Conservation (phyloP, 2,797 vertebrate species). For the Cetoscarus ocellatus region DNA sequence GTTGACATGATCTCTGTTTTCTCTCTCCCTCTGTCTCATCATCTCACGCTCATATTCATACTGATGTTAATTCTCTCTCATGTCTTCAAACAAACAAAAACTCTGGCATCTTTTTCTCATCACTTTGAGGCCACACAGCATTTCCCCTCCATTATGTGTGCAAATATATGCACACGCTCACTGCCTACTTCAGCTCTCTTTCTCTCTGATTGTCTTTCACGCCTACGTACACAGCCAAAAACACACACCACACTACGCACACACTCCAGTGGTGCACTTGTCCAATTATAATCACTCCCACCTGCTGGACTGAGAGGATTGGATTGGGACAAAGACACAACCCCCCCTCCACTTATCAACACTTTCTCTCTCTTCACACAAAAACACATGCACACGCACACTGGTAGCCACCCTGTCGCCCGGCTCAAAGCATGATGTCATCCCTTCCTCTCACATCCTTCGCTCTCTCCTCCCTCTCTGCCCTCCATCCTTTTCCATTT, state of each 20-base stretch:
- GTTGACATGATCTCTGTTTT: conserved; percentile 47
- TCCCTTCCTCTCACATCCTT: conserved; percentile 38
- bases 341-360: conserved; percentile 42
- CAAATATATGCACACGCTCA: conserved; percentile 48
- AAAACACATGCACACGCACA: conserved; percentile 30
- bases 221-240: conserved; percentile 6
- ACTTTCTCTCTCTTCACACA: conserved; percentile 12
- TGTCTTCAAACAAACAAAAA: not conserved
- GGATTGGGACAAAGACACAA: conserved; percentile 25
- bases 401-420: conserved; percentile 57
- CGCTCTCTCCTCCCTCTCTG: conserved; percentile 33
- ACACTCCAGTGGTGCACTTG: conserved; percentile 52
- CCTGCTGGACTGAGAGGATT: conserved; percentile 56
- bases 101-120: conserved; percentile 14
- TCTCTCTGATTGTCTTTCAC: conserved; percentile 44
- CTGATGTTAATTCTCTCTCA: not conserved
- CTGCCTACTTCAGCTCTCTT: conserved; percentile 27
- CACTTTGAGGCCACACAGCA: conserved; percentile 23
- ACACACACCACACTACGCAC: conserved; percentile 37
- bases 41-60: conserved; percentile 34
- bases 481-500: conserved; percentile 62
- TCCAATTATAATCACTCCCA: conserved; percentile 73
- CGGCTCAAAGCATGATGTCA: conserved; percentile 83
- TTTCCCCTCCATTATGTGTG: conserved; percentile 35
- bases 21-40: conserved; percentile 31